Base-by-base conservation (phyloP, 2,888 invertebrate species). In the Thymelicus acteon region DNA sequence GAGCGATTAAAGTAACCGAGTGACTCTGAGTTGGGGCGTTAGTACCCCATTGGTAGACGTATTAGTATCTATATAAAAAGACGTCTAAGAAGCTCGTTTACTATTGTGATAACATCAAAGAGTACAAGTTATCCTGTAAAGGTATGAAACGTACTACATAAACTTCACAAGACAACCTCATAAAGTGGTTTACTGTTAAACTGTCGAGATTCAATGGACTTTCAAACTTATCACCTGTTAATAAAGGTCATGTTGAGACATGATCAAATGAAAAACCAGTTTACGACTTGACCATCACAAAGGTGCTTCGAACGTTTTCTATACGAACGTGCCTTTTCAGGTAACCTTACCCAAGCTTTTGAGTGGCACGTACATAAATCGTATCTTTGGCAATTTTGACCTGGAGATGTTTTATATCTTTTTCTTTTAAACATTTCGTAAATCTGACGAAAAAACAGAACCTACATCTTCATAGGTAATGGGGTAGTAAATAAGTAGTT, bases 241-340 rank as follows among this genome's bases (percentile, higher is more conserved):
- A 37, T 58, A 58, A 37, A 58, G n/a, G 39, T 39, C 3, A 54
- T 44, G 44, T 44, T 5, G 7, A 4, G 15, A 10, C 7, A 49
- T 49, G 15, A 49, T n/a, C 49, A 54, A 52, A 6, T 54, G 54
- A 12, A 24, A 10, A 6, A 10, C 7, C 24, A 24, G 24, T 54
- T 54, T 24, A 54, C 54, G 54, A 54, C 54, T 52, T 54, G 54
- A 54, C 24, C 54, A 54, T 54, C 24, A 54, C 54, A 54, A 54
- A 4, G 10, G 49, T 5, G 19, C 24, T 12, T 24, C 24, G 12
- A 54, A 54, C 7, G 54, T 24, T 24, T 24, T 54, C 12, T 24
- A 24, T 24, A 54, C 31, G 5, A 31, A 31, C 54, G 54, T 54
- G 24, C 54, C 54, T 54, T 54, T 24, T 54, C 24, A 54, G 54